Evolutionary conservation across 2,888 invertebrate genomes (phyloP), one percentile per base, ranked within the genome.

Genomic region (Pollenia labialis): DNA sequence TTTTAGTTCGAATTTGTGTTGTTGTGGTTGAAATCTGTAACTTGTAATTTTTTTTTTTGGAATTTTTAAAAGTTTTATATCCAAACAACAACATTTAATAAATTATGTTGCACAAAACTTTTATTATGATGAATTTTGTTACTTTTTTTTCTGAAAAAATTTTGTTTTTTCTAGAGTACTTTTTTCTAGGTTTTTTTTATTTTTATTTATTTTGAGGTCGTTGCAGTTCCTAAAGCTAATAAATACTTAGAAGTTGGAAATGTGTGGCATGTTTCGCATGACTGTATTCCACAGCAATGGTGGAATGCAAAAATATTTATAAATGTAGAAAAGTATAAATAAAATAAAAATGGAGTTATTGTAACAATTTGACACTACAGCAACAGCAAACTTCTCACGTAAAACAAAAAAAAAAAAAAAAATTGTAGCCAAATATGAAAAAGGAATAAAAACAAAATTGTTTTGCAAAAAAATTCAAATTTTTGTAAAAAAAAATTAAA

Each of bases 211-310:
- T 85, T 54, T 81, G 46, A 81, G 82, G 83, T 81, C 81, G 75
- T 82, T 52, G 40, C 68, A 77, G 83, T 77, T 80, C 68, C 80
- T 56, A 74, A 56, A 83, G 85, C 83, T 85, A 87, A 87, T 83
- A 85, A 85, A 87, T 87, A 83, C 72, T 74, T 75, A 56, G 56
- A 23, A 74, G 72, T 66, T 72, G 3, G 46, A 81, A 66, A 60
- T 68, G 18, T 72, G 50, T 50, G 68, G 52, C 58, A 75, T 75
- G 48, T 64, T 54, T 81, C 12, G 40, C 48, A 58, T 16, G 48
- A 50, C 42, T 58, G 50, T 42, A 60, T 12, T 12, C 48, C 9
- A 18, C 68, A 68, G 32, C 23, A 58, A 58, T 9, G 16, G 32
- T 50, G 11, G 40, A 40, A 44, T 4, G 40, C 12, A 69, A 58